Evolutionary conservation across 2,113 vertebrate genomes (phyloP).

Genomic region (Regulus satrapa): DNA sequence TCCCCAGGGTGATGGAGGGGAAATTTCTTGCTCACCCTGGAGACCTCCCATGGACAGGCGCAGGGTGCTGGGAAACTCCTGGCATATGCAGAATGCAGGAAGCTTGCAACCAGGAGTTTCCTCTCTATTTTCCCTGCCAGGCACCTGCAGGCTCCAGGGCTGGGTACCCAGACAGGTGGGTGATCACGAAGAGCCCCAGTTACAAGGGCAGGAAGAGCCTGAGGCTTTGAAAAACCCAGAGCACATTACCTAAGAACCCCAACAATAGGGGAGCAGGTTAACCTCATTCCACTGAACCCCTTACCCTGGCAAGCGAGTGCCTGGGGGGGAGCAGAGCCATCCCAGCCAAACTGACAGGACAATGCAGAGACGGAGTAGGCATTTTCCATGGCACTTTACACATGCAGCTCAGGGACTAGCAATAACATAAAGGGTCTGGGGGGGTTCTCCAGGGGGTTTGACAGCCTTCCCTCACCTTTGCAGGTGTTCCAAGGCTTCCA

Average conservation of each 20-base stretch:
- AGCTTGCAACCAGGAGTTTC: not conserved
- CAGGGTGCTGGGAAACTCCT: not conserved
- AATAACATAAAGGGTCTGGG: not conserved
- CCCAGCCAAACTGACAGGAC: fast-evolving
- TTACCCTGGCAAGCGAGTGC: not conserved
- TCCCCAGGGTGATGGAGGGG: fast-evolving
- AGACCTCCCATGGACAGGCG: not conserved
- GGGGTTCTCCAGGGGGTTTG: not conserved
- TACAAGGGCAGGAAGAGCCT: not conserved
- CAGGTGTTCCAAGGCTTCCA: not conserved
- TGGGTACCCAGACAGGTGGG: not conserved
- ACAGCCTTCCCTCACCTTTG: not conserved
- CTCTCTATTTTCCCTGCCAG: not conserved
- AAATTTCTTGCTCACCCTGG: not conserved
- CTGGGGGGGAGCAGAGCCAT: not conserved
- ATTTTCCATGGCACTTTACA: not conserved
- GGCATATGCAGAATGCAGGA: not conserved
- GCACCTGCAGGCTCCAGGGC: not conserved
- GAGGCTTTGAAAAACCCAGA: not conserved
- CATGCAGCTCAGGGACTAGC: too few relatives aligned
- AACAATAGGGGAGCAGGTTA: not conserved
- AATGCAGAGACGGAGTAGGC: fast-evolving
- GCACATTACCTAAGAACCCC: not conserved
- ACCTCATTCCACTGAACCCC: not conserved
- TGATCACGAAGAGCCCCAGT: not conserved